Base-by-base conservation (phyloP, 2,888 invertebrate species). In the Brachypterus glaber region DNA sequence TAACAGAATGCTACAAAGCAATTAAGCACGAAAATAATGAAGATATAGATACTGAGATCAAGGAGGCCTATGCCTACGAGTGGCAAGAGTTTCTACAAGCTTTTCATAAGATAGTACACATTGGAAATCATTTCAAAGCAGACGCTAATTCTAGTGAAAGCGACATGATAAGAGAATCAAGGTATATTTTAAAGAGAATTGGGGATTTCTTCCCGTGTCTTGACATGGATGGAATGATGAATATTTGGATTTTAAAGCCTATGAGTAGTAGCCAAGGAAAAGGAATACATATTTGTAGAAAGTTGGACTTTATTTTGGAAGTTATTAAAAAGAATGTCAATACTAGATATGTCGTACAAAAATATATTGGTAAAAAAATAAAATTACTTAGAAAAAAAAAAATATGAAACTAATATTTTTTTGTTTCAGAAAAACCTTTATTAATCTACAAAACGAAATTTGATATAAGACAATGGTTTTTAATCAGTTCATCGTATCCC, bases 181-280 rank as follows among this genome's bases (percentile, higher is more conserved):
- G 71, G 46, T 70, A 68, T 49, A 64, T 80, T 39, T 57, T 85
- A 5, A 69, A 70, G 42, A 71, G 76, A 50, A 67, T 84, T 15
- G 67, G 69, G 40, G 67, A 63, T 37, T 71, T 71, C 49, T 74
- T 76, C 48, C 76, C 79, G 0, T 77, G 77, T 54, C 60, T 82
- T 34, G 70, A 72, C 42, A 75, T 79, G 58, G 90, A 90, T 65
- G 91, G 91, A 1, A 73, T 72, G 46, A 74, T 78, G 56, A 89
- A 91, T 64, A 77, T 90, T 48, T 92, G 91, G 91, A 89, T 92
- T 43, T 72, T 92, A 29, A 92, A 92, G 60, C 91, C 91, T 0
- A 82, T 81, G 2, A 79, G 81, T 53, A 79, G 82, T 47, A 86
- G 84, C 17, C 72, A 89, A 53, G 91, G 91, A 0, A 70, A 81